Evolutionary conservation across 2,797 vertebrate species (phyloP).

Genomic region (Decapterus maruadsi): DNA sequence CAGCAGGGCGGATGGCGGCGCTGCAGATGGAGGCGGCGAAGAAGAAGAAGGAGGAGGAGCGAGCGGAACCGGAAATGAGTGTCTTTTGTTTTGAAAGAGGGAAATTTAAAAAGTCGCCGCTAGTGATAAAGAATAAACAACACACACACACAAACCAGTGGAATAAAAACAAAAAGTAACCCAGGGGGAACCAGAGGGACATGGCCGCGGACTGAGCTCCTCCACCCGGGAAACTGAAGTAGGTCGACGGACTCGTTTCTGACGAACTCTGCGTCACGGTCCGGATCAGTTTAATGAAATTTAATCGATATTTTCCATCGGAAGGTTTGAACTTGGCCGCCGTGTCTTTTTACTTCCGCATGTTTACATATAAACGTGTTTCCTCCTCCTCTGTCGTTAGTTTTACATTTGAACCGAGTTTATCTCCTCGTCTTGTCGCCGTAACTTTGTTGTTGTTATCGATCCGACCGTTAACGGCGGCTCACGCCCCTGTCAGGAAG

Average conservation of each 20-base stretch:
- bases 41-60: neutral
- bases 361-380: neutral
- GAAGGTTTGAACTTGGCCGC: neutral
- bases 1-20: neutral
- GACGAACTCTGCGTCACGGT: accelerated
- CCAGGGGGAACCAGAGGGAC: neutral
- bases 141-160: no score
- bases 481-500: no score
- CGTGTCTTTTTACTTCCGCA: neutral
- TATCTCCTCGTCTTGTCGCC: no score
- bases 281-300: no score
- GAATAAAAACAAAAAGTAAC: neutral
- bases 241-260: neutral
- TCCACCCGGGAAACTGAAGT: slow-evolving; percentile 1
- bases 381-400: no score
- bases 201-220: neutral
- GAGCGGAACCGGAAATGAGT: slow-evolving; percentile 51
- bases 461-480: no score
- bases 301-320: neutral
- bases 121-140: slow-evolving; percentile 20
- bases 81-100: slow-evolving; percentile 68
- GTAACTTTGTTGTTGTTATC: no score
- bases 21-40: neutral
- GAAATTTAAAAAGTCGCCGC: slow-evolving; percentile 68
- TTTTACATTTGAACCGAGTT: no score